Conservation (phyloP, 2,888 invertebrate genomes). For the Xestia sexstrigata region DNA sequence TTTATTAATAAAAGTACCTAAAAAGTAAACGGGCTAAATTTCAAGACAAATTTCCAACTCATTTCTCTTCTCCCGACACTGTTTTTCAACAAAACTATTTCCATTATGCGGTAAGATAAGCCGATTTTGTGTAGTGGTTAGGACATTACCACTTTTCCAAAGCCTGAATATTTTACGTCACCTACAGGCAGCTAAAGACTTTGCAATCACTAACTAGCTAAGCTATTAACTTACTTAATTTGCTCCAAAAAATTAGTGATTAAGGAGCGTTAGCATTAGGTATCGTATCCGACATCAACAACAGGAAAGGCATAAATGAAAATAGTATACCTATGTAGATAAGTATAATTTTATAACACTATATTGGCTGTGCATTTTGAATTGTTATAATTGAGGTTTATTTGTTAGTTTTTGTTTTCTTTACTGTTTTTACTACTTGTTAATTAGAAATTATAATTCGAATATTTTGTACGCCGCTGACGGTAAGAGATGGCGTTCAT, state of each 20-base stretch:
- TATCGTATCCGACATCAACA: neutral
- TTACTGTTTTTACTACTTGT: no score
- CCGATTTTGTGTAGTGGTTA: neutral
- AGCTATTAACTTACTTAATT: neutral
- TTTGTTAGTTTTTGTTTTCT: no score
- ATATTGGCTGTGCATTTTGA: no score
- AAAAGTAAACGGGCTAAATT: neutral
- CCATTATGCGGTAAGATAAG: neutral
- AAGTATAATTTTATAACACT: neutral
- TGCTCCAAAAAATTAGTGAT: neutral
- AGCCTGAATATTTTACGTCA: neutral
- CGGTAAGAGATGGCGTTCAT: no score
- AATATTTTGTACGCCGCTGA: no score
- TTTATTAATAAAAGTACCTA: neutral
- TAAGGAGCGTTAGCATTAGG: neutral
- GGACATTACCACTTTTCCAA: neutral
- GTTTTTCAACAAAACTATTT: conserved; percentile 2
- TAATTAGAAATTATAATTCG: no score
- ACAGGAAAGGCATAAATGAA: neutral
- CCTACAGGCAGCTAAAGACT: neutral
- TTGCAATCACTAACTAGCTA: neutral
- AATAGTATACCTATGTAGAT: neutral
- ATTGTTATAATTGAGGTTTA: no score
- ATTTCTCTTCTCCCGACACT: neutral
- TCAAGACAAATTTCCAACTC: neutral